Conservation (phyloP, 1,140 invertebrate species). For the Orius insidiosus region DNA sequence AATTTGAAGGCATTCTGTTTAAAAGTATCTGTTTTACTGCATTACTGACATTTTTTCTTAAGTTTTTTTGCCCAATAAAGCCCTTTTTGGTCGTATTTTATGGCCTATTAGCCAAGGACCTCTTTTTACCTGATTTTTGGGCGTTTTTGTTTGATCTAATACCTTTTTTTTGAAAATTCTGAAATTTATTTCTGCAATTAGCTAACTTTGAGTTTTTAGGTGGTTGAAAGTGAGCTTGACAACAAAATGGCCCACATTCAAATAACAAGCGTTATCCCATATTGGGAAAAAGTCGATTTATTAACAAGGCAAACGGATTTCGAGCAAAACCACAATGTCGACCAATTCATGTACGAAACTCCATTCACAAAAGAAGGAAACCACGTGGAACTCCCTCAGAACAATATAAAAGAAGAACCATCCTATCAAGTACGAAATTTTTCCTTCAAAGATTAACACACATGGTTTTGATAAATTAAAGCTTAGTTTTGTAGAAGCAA, state of each 20-base stretch:
- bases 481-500: too few relatives aligned
- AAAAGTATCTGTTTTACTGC: too few relatives aligned
- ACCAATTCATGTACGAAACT: conserved; percentile 79
- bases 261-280: conserved; percentile 71
- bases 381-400: conserved; percentile 65
- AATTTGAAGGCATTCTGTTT: too few relatives aligned
- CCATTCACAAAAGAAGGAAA: conserved; percentile 68
- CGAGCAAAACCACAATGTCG: conserved; percentile 73
- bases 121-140: too few relatives aligned
- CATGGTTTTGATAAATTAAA: background rate
- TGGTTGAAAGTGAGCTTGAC: conserved; percentile 58
- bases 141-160: too few relatives aligned
- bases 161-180: too few relatives aligned
- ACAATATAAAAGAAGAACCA: conserved; percentile 72
- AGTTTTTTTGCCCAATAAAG: too few relatives aligned
- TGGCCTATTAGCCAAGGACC: too few relatives aligned
- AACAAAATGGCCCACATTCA: conserved; percentile 76
- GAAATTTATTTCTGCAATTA: too few relatives aligned
- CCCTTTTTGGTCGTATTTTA: too few relatives aligned
- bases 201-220: conserved; percentile 31
- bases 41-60: too few relatives aligned
- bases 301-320: conserved; percentile 52
- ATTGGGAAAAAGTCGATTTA: conserved; percentile 49
- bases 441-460: too few relatives aligned
- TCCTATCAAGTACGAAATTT: conserved; percentile 49